Evolutionary conservation across 2,888 invertebrate species (phyloP), one percentile per base, ranked within the genome.

Genomic region (Dasysyrphus tricinctus): DNA sequence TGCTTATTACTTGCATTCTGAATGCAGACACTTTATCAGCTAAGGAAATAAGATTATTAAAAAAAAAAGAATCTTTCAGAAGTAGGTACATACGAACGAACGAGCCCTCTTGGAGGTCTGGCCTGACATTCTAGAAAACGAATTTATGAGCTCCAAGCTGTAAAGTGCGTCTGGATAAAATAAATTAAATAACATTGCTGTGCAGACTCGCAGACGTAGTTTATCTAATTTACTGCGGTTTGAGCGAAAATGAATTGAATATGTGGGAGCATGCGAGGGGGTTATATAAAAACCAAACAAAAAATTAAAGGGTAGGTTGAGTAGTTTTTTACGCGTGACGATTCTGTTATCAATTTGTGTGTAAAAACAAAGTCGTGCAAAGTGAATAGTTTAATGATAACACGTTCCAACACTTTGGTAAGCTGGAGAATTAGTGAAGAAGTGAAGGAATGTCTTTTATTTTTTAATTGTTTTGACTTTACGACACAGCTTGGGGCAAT

Each of bases 141-240:
- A 78, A 86, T 86, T 86, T 86, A 86, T 75, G 78, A 86, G 70
- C 65, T 56, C 37, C 5, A 24, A 39, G 65, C 74, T 72, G 75
- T 79, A 74, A 79, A 86, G 86, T 86, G 82, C 86, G 86, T 82
- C 86, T 86, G 78, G 86, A 78, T 75, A 82, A 61, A 75, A 86
- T 86, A 86, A 86, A 86, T 86, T 86, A 72, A 79, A 86, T 82
- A 75, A 82, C 65, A 81, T 44, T 51, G 56, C 59, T 76, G 76
- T 82, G 81, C 61, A 78, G 78, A 72, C 81, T 82, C 47, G 54
- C 49, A 81, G 82, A 86, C 86, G 44, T 16, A 47, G 63, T 65
- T 86, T 82, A 82, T 86, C 82, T 82, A 86, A 79, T 86, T 86
- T 85, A 85, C 77, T 77, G 77, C 70, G 59, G 57, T 74, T 74